Evolutionary conservation across 1,140 invertebrate species (phyloP).

Genomic region (Drosophila busckii): DNA sequence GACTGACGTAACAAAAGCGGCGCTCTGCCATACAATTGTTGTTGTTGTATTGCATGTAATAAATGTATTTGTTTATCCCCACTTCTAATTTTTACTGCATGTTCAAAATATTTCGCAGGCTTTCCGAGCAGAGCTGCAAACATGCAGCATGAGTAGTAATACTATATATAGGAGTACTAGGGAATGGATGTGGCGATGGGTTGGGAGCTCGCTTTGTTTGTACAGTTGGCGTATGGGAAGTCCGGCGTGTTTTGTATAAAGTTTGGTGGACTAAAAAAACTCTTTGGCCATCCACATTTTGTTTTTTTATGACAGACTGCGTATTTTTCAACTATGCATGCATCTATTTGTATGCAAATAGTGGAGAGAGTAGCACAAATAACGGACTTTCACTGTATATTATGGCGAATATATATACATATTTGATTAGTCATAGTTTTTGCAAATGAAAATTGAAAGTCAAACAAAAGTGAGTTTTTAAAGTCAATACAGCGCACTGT

Average conservation of each 20-base stretch:
- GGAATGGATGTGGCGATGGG: not conserved
- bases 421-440: too few relatives aligned
- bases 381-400: too few relatives aligned
- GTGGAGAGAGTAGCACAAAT: too few relatives aligned
- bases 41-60: conserved; percentile 72
- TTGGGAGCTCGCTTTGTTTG: conserved; percentile 35
- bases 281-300: not conserved
- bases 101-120: conserved; percentile 48
- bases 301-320: conserved; percentile 23
- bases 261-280: conserved; percentile 64
- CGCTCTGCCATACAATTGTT: conserved; percentile 25
- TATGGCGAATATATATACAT: too few relatives aligned
- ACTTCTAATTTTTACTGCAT: conserved; percentile 65
- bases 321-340: conserved; percentile 38
- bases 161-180: not conserved
- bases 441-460: too few relatives aligned
- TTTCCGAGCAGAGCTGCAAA: conserved; percentile 5
- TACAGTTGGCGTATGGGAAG: conserved; percentile 8
- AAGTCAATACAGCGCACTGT: too few relatives aligned
- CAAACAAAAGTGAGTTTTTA: too few relatives aligned
- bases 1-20: conserved; percentile 57
- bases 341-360: too few relatives aligned
- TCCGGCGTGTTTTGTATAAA: conserved; percentile 46
- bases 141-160: too few relatives aligned
- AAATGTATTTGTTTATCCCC: conserved; percentile 75